Conservation (phyloP, 2,888 invertebrate species). For the Oxytorus armatus region DNA sequence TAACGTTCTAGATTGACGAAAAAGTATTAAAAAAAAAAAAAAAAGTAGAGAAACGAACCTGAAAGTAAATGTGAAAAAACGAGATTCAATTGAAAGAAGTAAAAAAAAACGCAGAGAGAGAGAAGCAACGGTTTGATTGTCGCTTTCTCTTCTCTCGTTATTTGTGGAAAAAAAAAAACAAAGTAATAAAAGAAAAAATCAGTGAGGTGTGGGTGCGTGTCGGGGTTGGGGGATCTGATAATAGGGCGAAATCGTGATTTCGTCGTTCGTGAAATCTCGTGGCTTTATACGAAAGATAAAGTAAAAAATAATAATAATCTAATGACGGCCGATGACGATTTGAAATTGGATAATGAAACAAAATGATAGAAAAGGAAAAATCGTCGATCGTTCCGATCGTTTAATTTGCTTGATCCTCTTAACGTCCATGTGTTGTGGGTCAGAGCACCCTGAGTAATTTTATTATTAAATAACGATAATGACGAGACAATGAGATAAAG, state of each 20-base stretch:
- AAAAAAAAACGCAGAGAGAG: conserved; percentile 41
- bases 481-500: conserved; percentile 63
- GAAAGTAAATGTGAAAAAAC: conserved; percentile 53
- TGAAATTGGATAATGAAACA: conserved; percentile 15
- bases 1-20: conserved; percentile 70
- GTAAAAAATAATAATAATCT: conserved; percentile 1
- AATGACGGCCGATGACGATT: conserved; percentile 44
- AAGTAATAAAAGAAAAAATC: conserved; percentile 63
- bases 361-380: conserved; percentile 19
- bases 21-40: conserved; percentile 68
- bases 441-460: conserved; percentile 82
- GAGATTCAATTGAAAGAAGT: conserved; percentile 32
- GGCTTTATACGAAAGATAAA: conserved; percentile 24
- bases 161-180: conserved; percentile 56
- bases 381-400: conserved; percentile 61
- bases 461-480: conserved; percentile 66
- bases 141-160: conserved; percentile 57
- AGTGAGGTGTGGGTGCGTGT: conserved; percentile 82
- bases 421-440: conserved; percentile 85
- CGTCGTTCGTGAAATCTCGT: conserved; percentile 64
- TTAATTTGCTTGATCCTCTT: conserved; percentile 70
- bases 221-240: conserved; percentile 72
- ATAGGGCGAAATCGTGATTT: conserved; percentile 64
- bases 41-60: conserved; percentile 51
- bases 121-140: conserved; percentile 51